phyloP scores from a whole-genome alignment of 2,888 invertebrate species.

The Nomada lathburiana region DNA sequence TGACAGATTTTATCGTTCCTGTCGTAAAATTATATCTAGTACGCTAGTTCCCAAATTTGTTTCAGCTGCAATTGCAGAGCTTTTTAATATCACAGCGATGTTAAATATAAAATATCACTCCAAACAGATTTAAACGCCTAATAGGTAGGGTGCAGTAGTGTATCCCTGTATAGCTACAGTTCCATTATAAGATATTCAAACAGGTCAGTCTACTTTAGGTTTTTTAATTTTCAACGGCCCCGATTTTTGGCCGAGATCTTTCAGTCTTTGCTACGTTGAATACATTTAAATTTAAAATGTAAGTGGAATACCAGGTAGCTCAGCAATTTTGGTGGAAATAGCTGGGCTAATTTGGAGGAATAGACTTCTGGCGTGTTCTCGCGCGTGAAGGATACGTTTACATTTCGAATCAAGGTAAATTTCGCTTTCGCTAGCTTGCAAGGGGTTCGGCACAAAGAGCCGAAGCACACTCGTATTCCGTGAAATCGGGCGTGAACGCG shows the following conservation, averaged over 20 bases:
- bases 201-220: background rate
- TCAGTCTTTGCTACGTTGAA: background rate
- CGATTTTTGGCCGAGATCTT: background rate
- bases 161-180: too few species aligned
- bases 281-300: slow-evolving; percentile 10
- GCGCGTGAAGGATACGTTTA: background rate
- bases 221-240: background rate
- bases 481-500: background rate
- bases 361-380: background rate
- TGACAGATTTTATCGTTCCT: too few species aligned
- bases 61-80: too few species aligned
- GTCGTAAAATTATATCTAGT: too few species aligned
- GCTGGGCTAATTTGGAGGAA: background rate
- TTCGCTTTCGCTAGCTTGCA: slow-evolving; percentile 3
- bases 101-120: too few species aligned
- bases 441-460: background rate
- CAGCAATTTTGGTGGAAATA: background rate
- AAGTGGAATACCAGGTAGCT: background rate
- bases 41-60: too few species aligned
- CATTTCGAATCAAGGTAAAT: slow-evolving; percentile 4
- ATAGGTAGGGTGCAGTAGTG: too few species aligned
- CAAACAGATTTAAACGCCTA: too few species aligned
- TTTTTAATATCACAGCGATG: too few species aligned
- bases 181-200: background rate
- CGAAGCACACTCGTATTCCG: background rate